Base-by-base conservation (phyloP, 2,113 vertebrate species). In the Tachycineta bicolor region DNA sequence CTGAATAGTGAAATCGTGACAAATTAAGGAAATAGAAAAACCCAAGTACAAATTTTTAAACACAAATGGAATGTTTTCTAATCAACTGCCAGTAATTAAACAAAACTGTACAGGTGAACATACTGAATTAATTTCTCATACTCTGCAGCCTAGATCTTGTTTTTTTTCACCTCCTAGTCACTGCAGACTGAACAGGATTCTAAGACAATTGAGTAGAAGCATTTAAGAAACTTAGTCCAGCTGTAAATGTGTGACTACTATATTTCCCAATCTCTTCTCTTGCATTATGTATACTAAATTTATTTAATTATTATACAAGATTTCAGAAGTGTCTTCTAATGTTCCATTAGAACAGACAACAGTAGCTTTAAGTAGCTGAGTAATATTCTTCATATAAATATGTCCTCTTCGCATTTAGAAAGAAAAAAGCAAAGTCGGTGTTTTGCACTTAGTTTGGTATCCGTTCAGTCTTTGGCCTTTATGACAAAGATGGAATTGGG, bases 341-440 rank as follows among this genome's bases (percentile, higher is more conserved):
- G 4, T 10, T 59, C 9, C n/a, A 41, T 5, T 5, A 7, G 8
- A 5, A 13, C 2, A 34, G 31, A 19, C 2, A n/a, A 41, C 6
- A 58, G 44, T 7, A 67, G 39, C 37, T 41, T 47, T 83, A 81
- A 86, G 37, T 47, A 58, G 5, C 4, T 17, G 2, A 67, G 15
- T 31, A 79, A 59, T 1, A 29, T 67, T 53, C 8, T 70, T 87
- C 14, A 34, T 14, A 2, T 39, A 22, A 69, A 20, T 4, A 4
- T 49, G 3, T 49, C 12, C 9, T 68, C 1, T 58, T 90, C 58
- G 49, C 70, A 2, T 8, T 78, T 44, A 16, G 18, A 5, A 10
- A 41, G 18, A 60, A 14, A 41, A 31, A 41, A 41, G 5, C 10
- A 11, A 5, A 3, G 31, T 5, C 5, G 18, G 0, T 24, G 10